Percentiles rank a stretch among this genome's conserved stretches.
Evolutionary conservation across 2,113 vertebrate species (phyloP).

Genomic region (Charadrius vociferus): DNA sequence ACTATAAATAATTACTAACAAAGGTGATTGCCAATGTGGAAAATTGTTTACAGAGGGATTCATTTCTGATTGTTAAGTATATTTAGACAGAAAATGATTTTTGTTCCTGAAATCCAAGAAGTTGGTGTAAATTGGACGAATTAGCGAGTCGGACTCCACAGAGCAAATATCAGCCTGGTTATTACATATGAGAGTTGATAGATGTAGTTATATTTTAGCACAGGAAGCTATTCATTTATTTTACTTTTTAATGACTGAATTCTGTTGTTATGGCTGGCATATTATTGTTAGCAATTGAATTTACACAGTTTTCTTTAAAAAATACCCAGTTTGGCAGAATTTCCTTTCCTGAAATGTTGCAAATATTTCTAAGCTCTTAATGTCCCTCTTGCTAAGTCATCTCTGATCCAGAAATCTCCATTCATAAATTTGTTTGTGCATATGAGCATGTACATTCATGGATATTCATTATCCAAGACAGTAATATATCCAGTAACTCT

Average conservation of each 20-base stretch:
- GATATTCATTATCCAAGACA: neutral
- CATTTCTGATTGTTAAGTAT: slow-evolving; percentile 39
- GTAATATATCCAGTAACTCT: neutral
- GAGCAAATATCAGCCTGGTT: slow-evolving; percentile 13
- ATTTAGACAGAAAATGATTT: slow-evolving; percentile 54
- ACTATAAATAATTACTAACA: slow-evolving; percentile 49
- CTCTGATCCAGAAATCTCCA: neutral
- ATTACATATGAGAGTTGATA: neutral
- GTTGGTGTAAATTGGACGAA: slow-evolving; percentile 35
- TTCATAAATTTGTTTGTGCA: neutral
- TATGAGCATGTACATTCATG: neutral
- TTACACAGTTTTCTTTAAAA: neutral
- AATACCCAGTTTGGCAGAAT: neutral
- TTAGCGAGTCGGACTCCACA: neutral
- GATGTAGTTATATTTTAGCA: neutral
- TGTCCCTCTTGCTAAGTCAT: neutral
- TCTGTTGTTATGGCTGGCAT: neutral
- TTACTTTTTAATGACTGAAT: neutral
- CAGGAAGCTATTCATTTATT: neutral
- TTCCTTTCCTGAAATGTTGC: neutral
- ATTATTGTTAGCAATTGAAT: neutral
- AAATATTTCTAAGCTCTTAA: neutral
- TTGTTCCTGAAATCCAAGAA: slow-evolving; percentile 26
- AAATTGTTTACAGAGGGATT: slow-evolving; percentile 50
- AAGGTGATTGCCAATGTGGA: neutral